Evolutionary conservation across 2,113 vertebrate species (phyloP), one percentile per base, ranked within the genome.

Genomic region (Maccullochella peelii): DNA sequence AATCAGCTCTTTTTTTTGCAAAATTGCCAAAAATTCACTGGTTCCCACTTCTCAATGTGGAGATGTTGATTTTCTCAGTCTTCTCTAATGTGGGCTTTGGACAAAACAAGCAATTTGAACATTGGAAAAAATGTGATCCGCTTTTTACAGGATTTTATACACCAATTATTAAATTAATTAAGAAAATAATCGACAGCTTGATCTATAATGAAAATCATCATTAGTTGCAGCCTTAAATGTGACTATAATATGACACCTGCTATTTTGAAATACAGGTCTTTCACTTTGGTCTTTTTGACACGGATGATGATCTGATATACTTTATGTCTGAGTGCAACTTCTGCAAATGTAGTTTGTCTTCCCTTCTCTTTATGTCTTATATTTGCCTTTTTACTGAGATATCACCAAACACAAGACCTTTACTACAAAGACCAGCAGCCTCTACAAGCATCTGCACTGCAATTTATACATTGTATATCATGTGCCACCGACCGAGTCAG

Each of bases 391-490:
- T 72, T 50, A 58, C 25, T 16, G 25, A 57, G 16, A 30, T 21
- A 40, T n/a, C 44, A 57, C 11, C 18, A 27, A 77, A 62, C 12
- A 44, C 49, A 62, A 52, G 15, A 23, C 18, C 1, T 40, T 38
- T 12, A 44, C 30, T 50, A 8, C 57, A 16, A 84, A 71, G 33
- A 68, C 40, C 3, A 73, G 9, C 6, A 83, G 23, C 59, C 50
- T 33, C 57, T 16, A 42, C 8, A 33, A 57, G 12, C 38, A 44
- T 38, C 67, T 77, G 9, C 47, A 71, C 40, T 33, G 47, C 47
- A 30, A 38, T 67, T 70, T 30, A 55, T 16, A 59, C 30, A 59
- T 73, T 52, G n/a, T 27, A 47, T 42, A 69, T 27, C n/a, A 79
- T 10, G 59, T 50, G 65, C 38, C 70, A 68, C 3, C 0, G 3